Conservation (phyloP, 1,140 invertebrate genomes). For the Drosophila tsacasi region DNA sequence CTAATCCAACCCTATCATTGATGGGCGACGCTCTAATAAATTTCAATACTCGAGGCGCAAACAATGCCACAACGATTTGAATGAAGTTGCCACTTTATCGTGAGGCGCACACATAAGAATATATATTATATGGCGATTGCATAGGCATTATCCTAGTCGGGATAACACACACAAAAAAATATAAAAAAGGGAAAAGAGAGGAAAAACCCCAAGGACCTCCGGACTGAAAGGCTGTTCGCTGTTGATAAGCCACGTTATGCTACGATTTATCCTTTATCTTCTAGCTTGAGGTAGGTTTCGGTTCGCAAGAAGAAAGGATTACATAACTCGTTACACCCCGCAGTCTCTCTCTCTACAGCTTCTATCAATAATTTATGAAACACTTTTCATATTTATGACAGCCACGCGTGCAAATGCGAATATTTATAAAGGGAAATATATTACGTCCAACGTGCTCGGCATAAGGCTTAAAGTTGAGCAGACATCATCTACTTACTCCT, state of each 20-base stretch:
- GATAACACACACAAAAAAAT: background rate
- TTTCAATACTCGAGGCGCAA: constrained; percentile 50
- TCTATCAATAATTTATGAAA: constrained; percentile 59
- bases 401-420: constrained; percentile 45
- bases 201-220: constrained; percentile 17
- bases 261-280: constrained; percentile 50
- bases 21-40: constrained; percentile 56
- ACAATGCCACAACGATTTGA: constrained; percentile 62
- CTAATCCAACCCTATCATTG: constrained; percentile 51
- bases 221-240: constrained; percentile 23
- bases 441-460: constrained; percentile 5
- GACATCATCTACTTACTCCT: background rate
- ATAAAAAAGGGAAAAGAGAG: background rate
- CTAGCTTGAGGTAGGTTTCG: constrained; percentile 39
- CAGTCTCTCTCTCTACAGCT: background rate
- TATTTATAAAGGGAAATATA: constrained; percentile 34
- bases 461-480: background rate
- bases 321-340: constrained; percentile 23
- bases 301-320: constrained; percentile 19
- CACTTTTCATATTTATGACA: constrained; percentile 66
- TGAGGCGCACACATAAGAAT: constrained; percentile 7
- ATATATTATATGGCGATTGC: constrained; percentile 30
- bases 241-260: constrained; percentile 50
- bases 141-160: constrained; percentile 32
- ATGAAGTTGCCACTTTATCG: constrained; percentile 60